Base-by-base conservation (phyloP, 2,888 invertebrate genomes). In the Synanthedon tipuliformis region DNA sequence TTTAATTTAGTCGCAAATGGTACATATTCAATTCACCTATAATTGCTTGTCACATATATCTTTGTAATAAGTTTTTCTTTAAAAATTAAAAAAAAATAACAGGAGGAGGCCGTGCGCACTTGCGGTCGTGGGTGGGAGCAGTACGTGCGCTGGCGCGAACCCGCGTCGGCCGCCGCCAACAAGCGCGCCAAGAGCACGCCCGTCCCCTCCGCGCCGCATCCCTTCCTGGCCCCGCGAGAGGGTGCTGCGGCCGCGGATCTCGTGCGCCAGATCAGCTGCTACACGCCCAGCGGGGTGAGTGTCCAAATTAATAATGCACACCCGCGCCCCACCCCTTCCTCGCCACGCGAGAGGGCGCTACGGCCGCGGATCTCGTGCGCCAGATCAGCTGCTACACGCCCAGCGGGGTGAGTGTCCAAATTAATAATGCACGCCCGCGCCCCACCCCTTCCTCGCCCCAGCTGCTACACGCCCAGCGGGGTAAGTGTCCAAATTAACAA, bases 51-150 rank as follows among this genome's bases (percentile, higher is more conserved):
- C 18, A 18, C 18, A 18, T 4, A 23, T 4, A 16, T 4, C 0
- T 23, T 23, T 23, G 23, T 23, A 23, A 23, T 23, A 23, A 23
- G 4, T 23, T 23, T 23, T 23, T 23, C 23, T 23, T 23, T 23
- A 4, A 23, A 4, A 4, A 18, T 4, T 23, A 23, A 34, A 7
- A 34, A 34, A 8, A 7, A 10, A 10, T 1, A 49, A 10, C 54
- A 85, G 86, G 81, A 81, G 64, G 87, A 87, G 54, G 82, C 87
- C n/a, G 72, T 61, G 1, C 78, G 93, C 58, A 95, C 95, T 0
- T 92, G 95, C 57, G 90, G 89, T 45, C 98, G 98, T 71, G 98
- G 95, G 0, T 97, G 96, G 88, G 93, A 93, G 70, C 95, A 97
- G 62, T 99, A 99, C 80, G 69, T 95, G 1, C 89, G 91, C 59